A percentile compares a stretch with the other conserved stretches of the same genome.
Conservation (phyloP, 2,113 vertebrate species). For the Tricholaema leucomelas region DNA sequence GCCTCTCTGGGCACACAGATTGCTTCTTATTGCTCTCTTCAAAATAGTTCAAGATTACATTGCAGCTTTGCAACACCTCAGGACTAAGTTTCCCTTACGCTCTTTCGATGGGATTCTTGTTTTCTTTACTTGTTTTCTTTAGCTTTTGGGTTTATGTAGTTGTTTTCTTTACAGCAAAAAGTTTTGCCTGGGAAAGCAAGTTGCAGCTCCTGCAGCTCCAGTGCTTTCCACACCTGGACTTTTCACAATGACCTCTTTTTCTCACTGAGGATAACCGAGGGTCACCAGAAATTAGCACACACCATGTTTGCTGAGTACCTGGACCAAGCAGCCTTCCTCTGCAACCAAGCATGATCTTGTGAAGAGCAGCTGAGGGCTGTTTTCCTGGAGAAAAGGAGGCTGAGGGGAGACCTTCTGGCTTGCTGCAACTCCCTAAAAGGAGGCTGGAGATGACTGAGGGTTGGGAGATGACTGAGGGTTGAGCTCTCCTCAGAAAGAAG, state of each 20-base stretch:
- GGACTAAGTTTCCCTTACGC: background rate
- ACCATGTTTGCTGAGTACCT: background rate
- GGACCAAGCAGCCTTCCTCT: background rate
- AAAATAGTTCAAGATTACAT: background rate
- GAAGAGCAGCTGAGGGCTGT: no score
- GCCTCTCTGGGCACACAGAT: background rate
- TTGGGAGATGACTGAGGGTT: no score
- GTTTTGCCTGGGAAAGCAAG: background rate
- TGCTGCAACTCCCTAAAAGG: no score
- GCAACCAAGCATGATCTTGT: no score
- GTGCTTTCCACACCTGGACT: rapidly evolving
- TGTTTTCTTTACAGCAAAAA: background rate
- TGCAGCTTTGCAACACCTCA: background rate
- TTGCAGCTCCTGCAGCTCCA: background rate
- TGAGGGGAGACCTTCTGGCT: no score
- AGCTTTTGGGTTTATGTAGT: background rate
- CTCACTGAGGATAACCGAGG: no score
- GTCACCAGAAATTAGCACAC: background rate
- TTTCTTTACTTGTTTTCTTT: background rate
- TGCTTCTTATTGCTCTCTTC: background rate
- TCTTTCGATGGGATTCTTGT: background rate
- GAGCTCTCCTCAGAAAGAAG: no score
- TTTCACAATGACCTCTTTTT: background rate
- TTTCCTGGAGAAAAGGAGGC: no score
- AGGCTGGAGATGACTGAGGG: no score